A percentile compares a stretch with the other conserved stretches of the same genome.
Evolutionary conservation across 2,888 invertebrate genomes (phyloP).

Genomic region (Cylloceria caligata): DNA sequence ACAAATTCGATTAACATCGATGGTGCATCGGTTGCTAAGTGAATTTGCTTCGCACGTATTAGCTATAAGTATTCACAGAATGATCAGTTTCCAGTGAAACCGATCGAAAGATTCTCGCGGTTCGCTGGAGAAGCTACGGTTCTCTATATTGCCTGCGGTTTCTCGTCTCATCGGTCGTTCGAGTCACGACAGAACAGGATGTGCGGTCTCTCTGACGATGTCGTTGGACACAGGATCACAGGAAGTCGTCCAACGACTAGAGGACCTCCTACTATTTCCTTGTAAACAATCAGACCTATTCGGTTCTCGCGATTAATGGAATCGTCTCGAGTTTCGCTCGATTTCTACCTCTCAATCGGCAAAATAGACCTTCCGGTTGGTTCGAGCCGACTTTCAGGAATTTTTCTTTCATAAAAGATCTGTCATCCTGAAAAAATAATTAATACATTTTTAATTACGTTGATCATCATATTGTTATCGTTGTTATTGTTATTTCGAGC

Average conservation of each 20-base stretch:
- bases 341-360: neutral
- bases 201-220: slow-evolving; percentile 61
- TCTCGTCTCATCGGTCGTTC: slow-evolving; percentile 41
- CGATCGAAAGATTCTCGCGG: slow-evolving; percentile 30
- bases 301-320: slow-evolving; percentile 63
- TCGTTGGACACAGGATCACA: slow-evolving; percentile 48
- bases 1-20: neutral
- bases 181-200: slow-evolving; percentile 59
- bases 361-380: neutral
- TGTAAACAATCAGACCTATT: slow-evolving; percentile 70
- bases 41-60: neutral
- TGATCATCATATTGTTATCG: too few relatives aligned
- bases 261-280: slow-evolving; percentile 71
- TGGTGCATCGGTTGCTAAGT: neutral
- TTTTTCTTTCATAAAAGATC: neutral
- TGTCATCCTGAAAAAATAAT: neutral
- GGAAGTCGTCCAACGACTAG: slow-evolving; percentile 52
- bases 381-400: slow-evolving; percentile 1
- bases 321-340: slow-evolving; percentile 40
- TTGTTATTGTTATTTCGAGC: too few relatives aligned
- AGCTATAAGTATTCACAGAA: slow-evolving; percentile 10
- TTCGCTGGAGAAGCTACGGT: neutral
- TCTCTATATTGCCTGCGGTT: slow-evolving; percentile 31
- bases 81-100: slow-evolving; percentile 45
- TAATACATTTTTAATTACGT: too few relatives aligned